Conservation (phyloP, 2,797 vertebrate genomes). For the Malurus splendens region DNA sequence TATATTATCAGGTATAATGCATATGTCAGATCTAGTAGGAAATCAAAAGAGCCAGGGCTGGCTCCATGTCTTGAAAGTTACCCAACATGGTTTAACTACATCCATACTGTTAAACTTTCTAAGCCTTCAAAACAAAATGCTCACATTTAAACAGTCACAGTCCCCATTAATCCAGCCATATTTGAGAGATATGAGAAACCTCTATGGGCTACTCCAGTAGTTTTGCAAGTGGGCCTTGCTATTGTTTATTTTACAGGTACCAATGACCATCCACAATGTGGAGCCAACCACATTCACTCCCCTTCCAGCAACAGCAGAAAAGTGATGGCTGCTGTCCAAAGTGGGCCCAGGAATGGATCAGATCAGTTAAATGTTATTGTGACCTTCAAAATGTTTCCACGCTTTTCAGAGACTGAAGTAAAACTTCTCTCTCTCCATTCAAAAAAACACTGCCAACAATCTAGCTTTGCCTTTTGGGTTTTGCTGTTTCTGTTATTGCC, state of each 20-base stretch:
- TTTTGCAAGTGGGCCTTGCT: neutral
- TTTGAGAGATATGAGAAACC: neutral
- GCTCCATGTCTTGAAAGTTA: neutral
- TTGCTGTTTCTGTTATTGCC: neutral
- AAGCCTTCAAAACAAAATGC: neutral
- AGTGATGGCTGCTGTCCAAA: neutral
- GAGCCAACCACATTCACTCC: fast-evolving
- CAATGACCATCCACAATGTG: fast-evolving
- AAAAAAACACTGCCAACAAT: neutral
- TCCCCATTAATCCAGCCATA: neutral
- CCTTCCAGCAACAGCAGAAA: neutral
- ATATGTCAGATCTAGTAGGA: neutral
- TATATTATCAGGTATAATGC: neutral
- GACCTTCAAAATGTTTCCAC: neutral
- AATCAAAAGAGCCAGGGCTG: neutral
- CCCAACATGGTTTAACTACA: neutral
- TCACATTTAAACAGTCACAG: neutral
- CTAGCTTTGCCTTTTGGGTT: neutral
- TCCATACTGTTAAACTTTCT: neutral
- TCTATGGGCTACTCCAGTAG: neutral
- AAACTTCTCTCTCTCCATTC: neutral
- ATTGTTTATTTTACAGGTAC: neutral
- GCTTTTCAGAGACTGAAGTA: neutral
- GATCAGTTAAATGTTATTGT: neutral
- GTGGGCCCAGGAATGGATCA: neutral